Evolutionary conservation across 2,888 invertebrate species (phyloP), one percentile per base, ranked within the genome.

Genomic region (Steinernema carpocapsae): DNA sequence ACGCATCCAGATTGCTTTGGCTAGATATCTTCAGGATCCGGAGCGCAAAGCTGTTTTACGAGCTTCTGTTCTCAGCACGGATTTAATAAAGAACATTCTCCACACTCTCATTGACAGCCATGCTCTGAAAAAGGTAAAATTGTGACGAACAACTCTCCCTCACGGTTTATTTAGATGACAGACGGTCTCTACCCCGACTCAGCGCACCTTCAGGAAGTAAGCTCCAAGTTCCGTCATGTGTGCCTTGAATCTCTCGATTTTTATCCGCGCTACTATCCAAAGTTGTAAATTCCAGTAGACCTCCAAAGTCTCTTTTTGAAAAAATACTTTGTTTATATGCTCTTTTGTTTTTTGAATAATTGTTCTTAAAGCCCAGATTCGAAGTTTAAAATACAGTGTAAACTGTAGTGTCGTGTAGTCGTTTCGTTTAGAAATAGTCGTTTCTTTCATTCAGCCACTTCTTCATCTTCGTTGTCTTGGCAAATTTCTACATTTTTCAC

Each of bases 401-500:
- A n/a, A n/a, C n/a, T n/a, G n/a, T n/a, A n/a, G n/a, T n/a, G n/a
- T n/a, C n/a, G n/a, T n/a, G n/a, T n/a, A n/a, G n/a, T n/a, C n/a
- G n/a, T n/a, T n/a, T n/a, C n/a, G n/a, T n/a, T n/a, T 37, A 37
- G 3, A 37, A 37, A 37, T 37, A n/a, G 37, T 37, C 3, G 3
- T 37, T 37, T 37, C 37, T 10, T 37, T 37, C 37, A 37, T 6
- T 37, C 37, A 10, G 37, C 10, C 37, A 10, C 3, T 10, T 37
- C 80, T 73, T 80, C 80, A 46, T 80, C 81, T 3, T 64, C 64
- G 64, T 64, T 32, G 19, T 14, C 29, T n/a, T 64, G 64, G 14
- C 64, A 32, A 37, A 83, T 78, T 6, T 76, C 73, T 19, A 78
- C 46, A 2, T 78, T 75, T 10, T 77, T 78, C 29, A 83, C 78